Conservation (phyloP, 35 echinoderm and acorn worm species). For the Apostichopus californicus region DNA sequence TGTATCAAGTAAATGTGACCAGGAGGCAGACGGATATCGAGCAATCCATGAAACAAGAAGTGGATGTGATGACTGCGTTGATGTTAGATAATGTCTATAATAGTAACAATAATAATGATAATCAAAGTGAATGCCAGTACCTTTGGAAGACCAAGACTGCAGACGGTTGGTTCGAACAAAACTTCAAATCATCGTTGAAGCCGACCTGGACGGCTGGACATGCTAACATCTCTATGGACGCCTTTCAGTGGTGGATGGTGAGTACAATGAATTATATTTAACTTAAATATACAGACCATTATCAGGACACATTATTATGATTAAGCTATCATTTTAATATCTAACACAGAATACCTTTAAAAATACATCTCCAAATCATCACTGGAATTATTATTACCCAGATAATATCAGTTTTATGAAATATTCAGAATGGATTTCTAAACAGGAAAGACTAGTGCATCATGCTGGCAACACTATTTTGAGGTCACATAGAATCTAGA, state of each 20-base stretch:
- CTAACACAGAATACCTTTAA: too few relatives aligned
- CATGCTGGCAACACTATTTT: too few relatives aligned
- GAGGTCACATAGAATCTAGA: too few relatives aligned
- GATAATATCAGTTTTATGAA: too few relatives aligned
- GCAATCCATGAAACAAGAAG: background rate
- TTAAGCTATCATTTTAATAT: too few relatives aligned
- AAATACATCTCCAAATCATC: too few relatives aligned
- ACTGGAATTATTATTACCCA: too few relatives aligned
- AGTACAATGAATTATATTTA: background rate
- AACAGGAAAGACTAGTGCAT: too few relatives aligned
- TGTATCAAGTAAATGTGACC: background rate
- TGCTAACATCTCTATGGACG: background rate
- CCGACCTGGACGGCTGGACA: background rate
- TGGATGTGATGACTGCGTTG: background rate
- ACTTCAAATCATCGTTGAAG: background rate
- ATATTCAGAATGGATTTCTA: too few relatives aligned
- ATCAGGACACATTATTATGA: too few relatives aligned
- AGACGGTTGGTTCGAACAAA: background rate
- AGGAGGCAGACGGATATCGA: background rate
- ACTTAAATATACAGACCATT: background rate
- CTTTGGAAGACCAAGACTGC: background rate
- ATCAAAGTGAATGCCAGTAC: background rate
- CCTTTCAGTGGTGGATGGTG: background rate
- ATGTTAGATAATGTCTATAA: too few relatives aligned
- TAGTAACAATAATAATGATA: background rate